phyloP scores from a whole-genome alignment of 2,113 vertebrate genomes.

The Vidua chalybeata region DNA sequence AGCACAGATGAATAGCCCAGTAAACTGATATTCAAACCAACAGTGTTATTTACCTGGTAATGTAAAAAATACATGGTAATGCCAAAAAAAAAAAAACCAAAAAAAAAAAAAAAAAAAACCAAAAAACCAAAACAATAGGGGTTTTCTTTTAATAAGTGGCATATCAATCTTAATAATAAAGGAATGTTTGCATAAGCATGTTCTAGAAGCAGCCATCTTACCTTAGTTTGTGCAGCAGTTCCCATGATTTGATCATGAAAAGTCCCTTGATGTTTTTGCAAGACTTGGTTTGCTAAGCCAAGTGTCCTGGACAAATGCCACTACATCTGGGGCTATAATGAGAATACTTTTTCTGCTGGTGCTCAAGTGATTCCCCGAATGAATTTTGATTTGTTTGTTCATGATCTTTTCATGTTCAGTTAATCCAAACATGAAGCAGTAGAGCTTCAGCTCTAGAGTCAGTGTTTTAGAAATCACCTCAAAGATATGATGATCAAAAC shows the following conservation, averaged over 20 bases:
- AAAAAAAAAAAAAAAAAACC: background rate
- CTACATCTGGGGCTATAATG: background rate
- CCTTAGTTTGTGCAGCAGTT: background rate
- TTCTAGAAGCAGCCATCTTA: background rate
- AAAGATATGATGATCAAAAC: background rate
- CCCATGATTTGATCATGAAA: background rate
- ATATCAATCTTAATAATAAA: background rate
- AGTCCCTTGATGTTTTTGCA: background rate
- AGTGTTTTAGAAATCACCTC: background rate
- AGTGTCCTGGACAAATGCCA: background rate
- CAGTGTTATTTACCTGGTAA: background rate
- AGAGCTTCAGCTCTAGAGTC: background rate
- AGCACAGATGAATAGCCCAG: background rate
- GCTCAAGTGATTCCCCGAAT: background rate
- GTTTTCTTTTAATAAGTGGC: background rate
- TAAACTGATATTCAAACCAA: slow-evolving; percentile 32
- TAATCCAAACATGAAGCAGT: background rate
- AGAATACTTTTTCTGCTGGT: background rate
- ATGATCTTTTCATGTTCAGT: background rate
- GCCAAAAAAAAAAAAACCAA: background rate
- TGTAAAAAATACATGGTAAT: background rate
- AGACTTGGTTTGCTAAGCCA: background rate
- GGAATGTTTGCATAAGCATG: background rate
- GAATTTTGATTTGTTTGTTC: slow-evolving; percentile 1
- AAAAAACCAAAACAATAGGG: background rate